Conservation (phyloP, 2,888 invertebrate species). For the Pocota personata region DNA sequence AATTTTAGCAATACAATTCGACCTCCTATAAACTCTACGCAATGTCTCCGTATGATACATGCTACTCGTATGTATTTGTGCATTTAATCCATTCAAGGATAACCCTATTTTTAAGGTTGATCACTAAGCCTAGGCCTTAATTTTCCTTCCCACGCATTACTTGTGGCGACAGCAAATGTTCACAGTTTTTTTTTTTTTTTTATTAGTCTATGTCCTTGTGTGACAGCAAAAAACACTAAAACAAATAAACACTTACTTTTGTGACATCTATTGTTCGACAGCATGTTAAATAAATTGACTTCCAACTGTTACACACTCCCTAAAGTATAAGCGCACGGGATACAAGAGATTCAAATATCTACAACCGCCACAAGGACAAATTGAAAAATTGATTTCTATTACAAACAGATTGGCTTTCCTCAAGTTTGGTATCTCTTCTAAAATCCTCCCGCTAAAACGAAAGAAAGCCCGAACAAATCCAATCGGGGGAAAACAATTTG, state of each 20-base stretch:
- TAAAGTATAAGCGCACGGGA: background rate
- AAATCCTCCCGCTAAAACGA: conserved; percentile 1
- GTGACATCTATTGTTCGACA: conserved; percentile 27
- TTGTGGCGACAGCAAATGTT: background rate
- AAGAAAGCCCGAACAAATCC: conserved; percentile 31
- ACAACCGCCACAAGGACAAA: conserved; percentile 38
- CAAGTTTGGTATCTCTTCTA: conserved; percentile 1
- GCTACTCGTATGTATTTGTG: no score
- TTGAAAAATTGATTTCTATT: conserved; percentile 64
- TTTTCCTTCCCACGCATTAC: background rate
- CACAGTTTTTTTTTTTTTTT: background rate
- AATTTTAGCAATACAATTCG: no score
- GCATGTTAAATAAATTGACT: conserved; percentile 50
- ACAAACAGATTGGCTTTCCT: conserved; percentile 52
- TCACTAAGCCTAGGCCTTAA: background rate
- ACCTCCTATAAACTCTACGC: background rate
- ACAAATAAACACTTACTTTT: conserved; percentile 35
- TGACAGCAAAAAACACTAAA: background rate
- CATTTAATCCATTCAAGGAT: background rate
- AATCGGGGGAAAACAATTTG: conserved; percentile 56
- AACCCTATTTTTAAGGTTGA: background rate
- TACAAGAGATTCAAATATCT: background rate
- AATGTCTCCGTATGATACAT: background rate
- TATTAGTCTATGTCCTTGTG: conserved; percentile 11
- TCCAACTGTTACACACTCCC: conserved; percentile 15